Base-by-base conservation (phyloP, 2,797 vertebrate genomes). In the Chelonia mydas region DNA sequence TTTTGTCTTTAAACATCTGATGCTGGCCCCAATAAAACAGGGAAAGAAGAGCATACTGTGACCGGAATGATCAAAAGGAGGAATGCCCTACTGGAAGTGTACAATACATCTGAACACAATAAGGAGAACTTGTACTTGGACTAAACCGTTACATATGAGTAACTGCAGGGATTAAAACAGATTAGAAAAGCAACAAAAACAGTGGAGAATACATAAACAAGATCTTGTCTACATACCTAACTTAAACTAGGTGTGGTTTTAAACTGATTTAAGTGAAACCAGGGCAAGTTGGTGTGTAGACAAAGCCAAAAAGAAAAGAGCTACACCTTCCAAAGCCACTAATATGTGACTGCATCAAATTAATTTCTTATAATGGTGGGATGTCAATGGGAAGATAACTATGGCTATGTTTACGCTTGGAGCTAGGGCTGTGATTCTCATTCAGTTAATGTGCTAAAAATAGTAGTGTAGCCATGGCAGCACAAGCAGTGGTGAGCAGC, bases 141-240 rank as follows among this genome's bases (percentile, higher is more conserved):
- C 50, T 78, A 78, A 95, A 47, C 49, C 28, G 8, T 81, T 77
- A 82, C 47, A 55, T 50, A 41, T 0, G 1, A 85, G 88, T 45
- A 87, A 83, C 50, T 93, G 80, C 84, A 94, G 74, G 91, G 78
- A 87, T 15, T 68, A 57, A 90, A 90, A 83, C 2, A 3, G 0
- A 2, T 90, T 81, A 95, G 87, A 94, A 4, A 95, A 84, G 80
- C 84, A 25, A 91, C 87, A 93, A 59, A 95, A 82, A n/a, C 51
- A 23, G 6, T 31, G 65, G 50, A 78, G 57, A 87, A 89, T 95
- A 54, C 5, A 61, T 79, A 37, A 17, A 88, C 87, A 76, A 74
- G 72, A 83, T 77, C 55, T 96, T 78, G 90, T 27, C 93, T 87
- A 83, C 41, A 90, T 0, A 53, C 74, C 65, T 47, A 1, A 3